These are phyloP conservation scores for Bellardia pandia DNA, from an alignment of 2,888 invertebrate genomes.

Conservation along the genomic window DNA sequence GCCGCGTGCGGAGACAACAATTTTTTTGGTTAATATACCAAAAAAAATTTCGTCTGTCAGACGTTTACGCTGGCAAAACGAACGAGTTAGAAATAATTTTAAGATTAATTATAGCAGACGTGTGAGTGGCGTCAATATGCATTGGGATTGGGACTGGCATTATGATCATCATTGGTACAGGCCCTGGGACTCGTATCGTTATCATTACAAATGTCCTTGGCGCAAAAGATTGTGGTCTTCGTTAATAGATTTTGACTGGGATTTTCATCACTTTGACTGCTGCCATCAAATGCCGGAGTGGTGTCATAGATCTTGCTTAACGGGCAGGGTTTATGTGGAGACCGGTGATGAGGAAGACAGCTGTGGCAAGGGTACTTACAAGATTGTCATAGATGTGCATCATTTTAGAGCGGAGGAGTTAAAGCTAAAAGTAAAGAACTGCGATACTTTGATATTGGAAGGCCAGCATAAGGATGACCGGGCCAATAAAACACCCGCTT, in stretches of 20 bases:
- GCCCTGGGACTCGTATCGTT: conserved; percentile 76
- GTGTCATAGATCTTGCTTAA: conserved; percentile 81
- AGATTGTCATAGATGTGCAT: conserved; percentile 81
- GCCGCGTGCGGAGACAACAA: conserved; percentile 79
- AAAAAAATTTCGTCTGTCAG: conserved; percentile 79
- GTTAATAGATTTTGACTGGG: conserved; percentile 42
- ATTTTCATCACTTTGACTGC: conserved; percentile 60
- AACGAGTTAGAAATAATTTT: conserved; percentile 58
- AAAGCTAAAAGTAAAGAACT: conserved; percentile 80
- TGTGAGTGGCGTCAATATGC: conserved; percentile 34
- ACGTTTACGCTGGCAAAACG: conserved; percentile 74
- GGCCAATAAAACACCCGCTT: conserved; percentile 76
- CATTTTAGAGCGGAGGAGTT: conserved; percentile 81
- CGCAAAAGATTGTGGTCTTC: conserved; percentile 74
- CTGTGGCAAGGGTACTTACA: conserved; percentile 80
- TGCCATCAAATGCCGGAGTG: conserved; percentile 73
- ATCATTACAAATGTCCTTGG: conserved; percentile 74
- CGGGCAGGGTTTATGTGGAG: conserved; percentile 80
- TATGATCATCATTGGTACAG: conserved; percentile 77
- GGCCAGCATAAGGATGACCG: conserved; percentile 80
- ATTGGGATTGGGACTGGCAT: conserved; percentile 76
- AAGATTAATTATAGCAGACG: conserved; percentile 22
- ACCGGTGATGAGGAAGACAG: conserved; percentile 78
- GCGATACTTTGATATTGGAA: conserved; percentile 80
- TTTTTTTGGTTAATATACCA: conserved; percentile 81